Base-by-base conservation (phyloP, 2,797 vertebrate genomes). In the Spizella passerina region DNA sequence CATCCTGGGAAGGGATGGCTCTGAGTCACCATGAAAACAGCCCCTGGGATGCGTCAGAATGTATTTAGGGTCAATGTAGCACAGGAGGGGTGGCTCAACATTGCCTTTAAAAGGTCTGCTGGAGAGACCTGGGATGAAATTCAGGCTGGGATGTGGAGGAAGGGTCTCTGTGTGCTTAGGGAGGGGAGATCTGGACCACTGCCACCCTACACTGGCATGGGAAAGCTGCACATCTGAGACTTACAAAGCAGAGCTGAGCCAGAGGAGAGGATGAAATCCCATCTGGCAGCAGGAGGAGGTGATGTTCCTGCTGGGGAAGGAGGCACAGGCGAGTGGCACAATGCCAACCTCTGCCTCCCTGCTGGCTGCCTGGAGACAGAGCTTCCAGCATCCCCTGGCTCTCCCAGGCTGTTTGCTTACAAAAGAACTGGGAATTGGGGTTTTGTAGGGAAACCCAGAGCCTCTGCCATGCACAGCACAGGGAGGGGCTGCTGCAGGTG, bases 1-100 rank as follows among this genome's bases (percentile, higher is more conserved):
- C 1, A 1, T 46, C 39, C 71, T 1, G 1, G 20, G 19, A 73
- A 47, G 14, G 0, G 19, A 30, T 1, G 2, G 52, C 71, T 82
- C 75, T 82, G 88, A 94, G 90, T 79, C 86, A 93, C 13, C 8
- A 70, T 43, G 56, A 55, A 79, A 93, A 90, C 63, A 72, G 78
- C 59, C n/a, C 23, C 63, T 46, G 29, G 55, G 43, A 47, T 82
- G 30, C 0, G 2, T 71, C 77, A 82, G 81, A 49, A 50, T 29
- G 5, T n/a, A 77, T 65, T 65, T 34, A 32, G 27, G 63, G 63
- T 21, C 1, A 7, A 19, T 8, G 47, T 4, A 41, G 9, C 0
- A 0, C 2, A 1, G 61, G 21, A 78, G 9, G 2, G 2, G n/a
- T 12, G 34, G 9, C 41, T 56, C 71, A 38, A 65, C 17, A 1